phyloP scores from a whole-genome alignment of 2,113 vertebrate genomes.

The Fulica atra region DNA sequence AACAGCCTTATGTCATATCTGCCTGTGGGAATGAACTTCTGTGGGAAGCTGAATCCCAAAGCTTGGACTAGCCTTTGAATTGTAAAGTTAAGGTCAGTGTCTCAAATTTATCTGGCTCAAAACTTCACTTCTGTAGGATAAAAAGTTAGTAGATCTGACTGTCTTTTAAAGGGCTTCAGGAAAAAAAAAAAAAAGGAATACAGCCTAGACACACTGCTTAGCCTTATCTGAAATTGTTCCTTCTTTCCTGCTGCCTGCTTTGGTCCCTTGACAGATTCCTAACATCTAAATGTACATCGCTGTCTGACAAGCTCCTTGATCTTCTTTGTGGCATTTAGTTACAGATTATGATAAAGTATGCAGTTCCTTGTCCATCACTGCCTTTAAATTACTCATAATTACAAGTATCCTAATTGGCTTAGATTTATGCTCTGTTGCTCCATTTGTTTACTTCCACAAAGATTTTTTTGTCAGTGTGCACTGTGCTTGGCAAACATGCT shows the following conservation, averaged over 20 bases:
- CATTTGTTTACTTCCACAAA: neutral
- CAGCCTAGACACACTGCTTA: neutral
- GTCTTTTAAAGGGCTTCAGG: neutral
- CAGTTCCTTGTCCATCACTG: neutral
- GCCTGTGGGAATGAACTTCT: neutral
- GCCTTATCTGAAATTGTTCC: neutral
- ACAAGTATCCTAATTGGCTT: constrained; percentile 42
- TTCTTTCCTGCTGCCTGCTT: neutral
- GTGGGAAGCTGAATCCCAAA: neutral
- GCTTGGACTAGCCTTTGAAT: neutral
- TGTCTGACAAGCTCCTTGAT: neutral
- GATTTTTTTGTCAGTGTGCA: neutral
- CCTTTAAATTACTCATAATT: constrained; percentile 49
- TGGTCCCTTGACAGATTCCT: neutral
- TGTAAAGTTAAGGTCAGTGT: neutral
- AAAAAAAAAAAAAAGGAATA: neutral
- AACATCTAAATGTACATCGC: neutral
- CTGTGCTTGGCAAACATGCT: neutral
- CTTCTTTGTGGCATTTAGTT: neutral
- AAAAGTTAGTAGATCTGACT: neutral
- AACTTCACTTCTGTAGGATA: neutral
- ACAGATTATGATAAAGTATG: neutral
- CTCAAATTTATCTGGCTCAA: neutral
- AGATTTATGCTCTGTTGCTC: constrained; percentile 31
- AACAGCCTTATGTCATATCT: neutral